Conservation (phyloP, 64 coral and sea anemone species). For the Montipora efflorescens region DNA sequence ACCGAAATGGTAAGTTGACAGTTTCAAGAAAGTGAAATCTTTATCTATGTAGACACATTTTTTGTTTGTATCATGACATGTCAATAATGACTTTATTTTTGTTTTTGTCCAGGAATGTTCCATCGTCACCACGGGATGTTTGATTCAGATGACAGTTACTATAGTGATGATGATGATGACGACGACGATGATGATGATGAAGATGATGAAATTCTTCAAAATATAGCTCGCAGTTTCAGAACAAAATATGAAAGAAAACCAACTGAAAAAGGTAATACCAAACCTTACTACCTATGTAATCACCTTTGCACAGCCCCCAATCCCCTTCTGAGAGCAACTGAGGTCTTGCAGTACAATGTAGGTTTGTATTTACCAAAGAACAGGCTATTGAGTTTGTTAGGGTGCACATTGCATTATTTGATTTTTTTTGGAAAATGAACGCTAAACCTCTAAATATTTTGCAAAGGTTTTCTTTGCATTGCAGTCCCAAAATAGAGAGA, state of each 20-base stretch:
- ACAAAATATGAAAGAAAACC: conserved; percentile 88
- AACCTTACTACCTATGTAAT: background rate
- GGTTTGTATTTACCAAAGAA: no score
- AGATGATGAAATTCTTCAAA: conserved; percentile 84
- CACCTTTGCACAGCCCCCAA: no score
- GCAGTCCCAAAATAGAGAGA: no score
- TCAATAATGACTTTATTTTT: background rate
- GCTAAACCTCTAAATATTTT: no score
- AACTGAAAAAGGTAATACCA: conserved; percentile 27
- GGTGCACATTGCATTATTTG: no score
- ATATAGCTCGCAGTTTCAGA: conserved; percentile 76
- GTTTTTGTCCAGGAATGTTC: conserved; percentile 69
- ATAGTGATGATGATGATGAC: conserved; percentile 79
- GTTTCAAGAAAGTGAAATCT: background rate
- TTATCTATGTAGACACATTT: no score
- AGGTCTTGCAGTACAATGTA: no score
- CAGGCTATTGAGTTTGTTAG: no score
- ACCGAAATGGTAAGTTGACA: conserved; percentile 79
- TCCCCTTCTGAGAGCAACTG: no score
- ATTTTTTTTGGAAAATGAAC: no score
- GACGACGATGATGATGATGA: conserved; percentile 71
- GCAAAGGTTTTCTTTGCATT: no score
- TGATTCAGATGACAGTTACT: conserved; percentile 68
- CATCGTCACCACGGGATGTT: conserved; percentile 43
- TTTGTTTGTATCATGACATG: background rate